Conservation (phyloP, 2,113 vertebrate species). For the Atractosteus spatula region DNA sequence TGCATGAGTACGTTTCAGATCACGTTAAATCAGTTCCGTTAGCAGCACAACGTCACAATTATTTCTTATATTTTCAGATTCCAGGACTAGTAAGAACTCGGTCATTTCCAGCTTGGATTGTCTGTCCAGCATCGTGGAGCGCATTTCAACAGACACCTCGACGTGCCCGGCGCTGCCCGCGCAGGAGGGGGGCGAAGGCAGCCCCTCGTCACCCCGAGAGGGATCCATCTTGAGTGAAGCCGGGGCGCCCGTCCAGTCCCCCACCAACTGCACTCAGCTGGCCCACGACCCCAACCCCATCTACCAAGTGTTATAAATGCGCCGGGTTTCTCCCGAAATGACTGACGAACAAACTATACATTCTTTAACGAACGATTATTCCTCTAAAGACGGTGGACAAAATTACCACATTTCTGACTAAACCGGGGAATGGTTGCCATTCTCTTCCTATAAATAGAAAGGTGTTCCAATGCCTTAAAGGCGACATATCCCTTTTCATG, state of each 20-base stretch:
- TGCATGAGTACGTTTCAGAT: no score
- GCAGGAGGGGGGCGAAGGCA: conserved; percentile 58
- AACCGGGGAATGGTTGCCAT: background rate
- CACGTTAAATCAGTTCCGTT: background rate
- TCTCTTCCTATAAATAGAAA: conserved; percentile 12
- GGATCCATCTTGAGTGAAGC: conserved; percentile 50
- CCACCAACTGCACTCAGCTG: conserved; percentile 54
- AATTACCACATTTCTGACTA: conserved; percentile 11
- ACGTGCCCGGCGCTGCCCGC: conserved; percentile 61
- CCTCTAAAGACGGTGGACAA: conserved; percentile 2
- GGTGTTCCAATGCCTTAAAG: background rate
- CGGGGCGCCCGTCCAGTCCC: conserved; percentile 55
- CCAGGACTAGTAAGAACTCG: conserved; percentile 71
- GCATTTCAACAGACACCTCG: conserved; percentile 87
- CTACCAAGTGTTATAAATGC: conserved; percentile 86
- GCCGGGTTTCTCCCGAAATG: conserved; percentile 3
- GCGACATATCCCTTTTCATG: background rate
- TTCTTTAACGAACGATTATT: conserved; percentile 20
- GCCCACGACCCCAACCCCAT: conserved; percentile 75
- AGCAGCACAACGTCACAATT: conserved; percentile 15
- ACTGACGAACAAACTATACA: background rate
- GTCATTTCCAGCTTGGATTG: conserved; percentile 93
- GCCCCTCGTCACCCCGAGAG: conserved; percentile 62
- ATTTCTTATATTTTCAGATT: conserved; percentile 52
- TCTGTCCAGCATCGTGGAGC: conserved; percentile 94